Evolutionary conservation across 2,888 invertebrate genomes (phyloP).

Genomic region (Ennomos erosarius): DNA sequence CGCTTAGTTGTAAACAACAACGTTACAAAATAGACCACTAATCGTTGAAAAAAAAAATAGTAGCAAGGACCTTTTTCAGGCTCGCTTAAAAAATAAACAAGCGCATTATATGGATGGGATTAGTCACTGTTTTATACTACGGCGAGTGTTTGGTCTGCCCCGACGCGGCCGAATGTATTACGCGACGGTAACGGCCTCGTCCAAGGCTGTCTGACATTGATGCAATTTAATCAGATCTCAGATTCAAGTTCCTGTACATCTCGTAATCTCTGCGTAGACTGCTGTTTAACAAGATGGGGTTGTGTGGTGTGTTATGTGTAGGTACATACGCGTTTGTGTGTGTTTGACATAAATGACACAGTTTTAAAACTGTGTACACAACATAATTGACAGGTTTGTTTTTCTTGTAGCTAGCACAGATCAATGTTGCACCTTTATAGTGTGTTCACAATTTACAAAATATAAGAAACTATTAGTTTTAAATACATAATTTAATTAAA

Average conservation of each 20-base stretch:
- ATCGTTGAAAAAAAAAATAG: no score
- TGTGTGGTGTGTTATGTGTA: neutral
- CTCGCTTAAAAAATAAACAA: no score
- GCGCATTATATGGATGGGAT: neutral
- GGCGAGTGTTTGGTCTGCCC: slow-evolving; percentile 32
- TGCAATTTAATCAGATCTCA: slow-evolving; percentile 54
- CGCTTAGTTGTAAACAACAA: no score
- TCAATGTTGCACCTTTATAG: no score
- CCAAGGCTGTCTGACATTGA: slow-evolving; percentile 64
- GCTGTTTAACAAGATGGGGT: slow-evolving; percentile 5
- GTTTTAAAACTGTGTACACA: no score
- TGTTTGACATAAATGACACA: neutral
- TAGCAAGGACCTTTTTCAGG: no score
- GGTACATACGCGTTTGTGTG: neutral
- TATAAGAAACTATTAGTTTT: no score
- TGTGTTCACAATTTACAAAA: no score
- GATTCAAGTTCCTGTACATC: slow-evolving; percentile 38
- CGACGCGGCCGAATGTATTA: slow-evolving; percentile 56
- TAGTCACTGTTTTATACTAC: slow-evolving; percentile 8
- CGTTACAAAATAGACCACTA: no score
- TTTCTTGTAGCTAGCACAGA: no score
- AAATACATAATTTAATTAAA: no score
- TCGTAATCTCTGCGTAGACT: slow-evolving; percentile 27
- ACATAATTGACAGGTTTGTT: no score
- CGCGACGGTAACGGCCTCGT: slow-evolving; percentile 60